Evolutionary conservation across 2,888 invertebrate species (phyloP).

Genomic region (Callosobruchus maculatus): DNA sequence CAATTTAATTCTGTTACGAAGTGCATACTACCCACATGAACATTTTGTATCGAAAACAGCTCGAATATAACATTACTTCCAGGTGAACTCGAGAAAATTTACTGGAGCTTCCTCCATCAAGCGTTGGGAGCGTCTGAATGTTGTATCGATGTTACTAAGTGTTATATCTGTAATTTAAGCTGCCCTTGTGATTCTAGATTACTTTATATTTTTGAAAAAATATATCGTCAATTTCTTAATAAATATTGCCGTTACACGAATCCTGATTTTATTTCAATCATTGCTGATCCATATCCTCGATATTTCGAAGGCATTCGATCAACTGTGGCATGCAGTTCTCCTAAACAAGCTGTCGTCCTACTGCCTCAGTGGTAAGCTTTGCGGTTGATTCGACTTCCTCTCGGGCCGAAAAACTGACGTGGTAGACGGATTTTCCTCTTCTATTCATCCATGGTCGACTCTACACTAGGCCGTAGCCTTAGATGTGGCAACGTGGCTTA

Average conservation of each 20-base stretch:
- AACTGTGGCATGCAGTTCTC: no score
- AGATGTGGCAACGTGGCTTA: no score
- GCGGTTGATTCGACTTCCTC: no score
- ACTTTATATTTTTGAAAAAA: not conserved
- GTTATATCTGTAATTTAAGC: not conserved
- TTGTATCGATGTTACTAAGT: not conserved
- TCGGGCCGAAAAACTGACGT: no score
- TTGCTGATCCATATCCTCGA: no score
- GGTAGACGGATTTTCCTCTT: no score
- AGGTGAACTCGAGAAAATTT: not conserved
- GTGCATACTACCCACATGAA: not conserved
- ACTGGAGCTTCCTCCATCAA: not conserved
- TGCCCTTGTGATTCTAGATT: not conserved
- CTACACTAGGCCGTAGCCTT: no score
- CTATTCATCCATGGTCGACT: no score
- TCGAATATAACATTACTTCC: not conserved
- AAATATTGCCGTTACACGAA: not conserved
- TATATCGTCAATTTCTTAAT: not conserved
- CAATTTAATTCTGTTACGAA: slow-evolving; percentile 19
- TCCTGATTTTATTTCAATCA: not conserved
- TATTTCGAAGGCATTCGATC: no score
- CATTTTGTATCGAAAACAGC: not conserved
- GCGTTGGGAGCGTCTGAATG: not conserved
- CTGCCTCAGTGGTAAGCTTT: no score
- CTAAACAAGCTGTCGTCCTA: no score